phyloP scores from a whole-genome alignment of 2,888 invertebrate genomes.

The Drosophila diplacantha region DNA sequence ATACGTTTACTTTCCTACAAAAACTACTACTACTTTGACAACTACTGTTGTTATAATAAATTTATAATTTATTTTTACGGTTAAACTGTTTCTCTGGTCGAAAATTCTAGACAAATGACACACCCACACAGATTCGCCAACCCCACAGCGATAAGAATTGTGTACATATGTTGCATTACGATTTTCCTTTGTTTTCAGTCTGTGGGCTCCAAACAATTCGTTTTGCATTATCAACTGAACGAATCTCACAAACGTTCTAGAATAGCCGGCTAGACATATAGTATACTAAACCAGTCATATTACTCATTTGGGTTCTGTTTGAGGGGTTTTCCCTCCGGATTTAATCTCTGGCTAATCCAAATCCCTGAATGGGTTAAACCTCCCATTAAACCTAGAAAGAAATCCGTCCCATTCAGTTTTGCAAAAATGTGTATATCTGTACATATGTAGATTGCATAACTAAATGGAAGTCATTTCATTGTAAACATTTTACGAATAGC shows the following conservation, averaged over 20 bases:
- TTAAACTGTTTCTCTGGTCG: neutral
- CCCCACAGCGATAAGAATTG: conserved; percentile 8
- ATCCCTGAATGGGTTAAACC: neutral
- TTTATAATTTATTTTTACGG: neutral
- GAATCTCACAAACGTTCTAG: conserved; percentile 1
- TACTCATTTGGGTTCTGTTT: conserved; percentile 6
- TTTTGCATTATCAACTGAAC: neutral
- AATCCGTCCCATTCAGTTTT: neutral
- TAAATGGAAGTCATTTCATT: neutral
- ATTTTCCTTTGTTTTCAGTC: conserved; percentile 16
- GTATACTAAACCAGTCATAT: neutral
- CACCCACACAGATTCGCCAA: neutral
- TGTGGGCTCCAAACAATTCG: conserved; percentile 9
- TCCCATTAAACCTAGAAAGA: neutral
- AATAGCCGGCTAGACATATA: neutral
- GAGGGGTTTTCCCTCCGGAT: conserved; percentile 8
- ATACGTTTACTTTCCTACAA: neutral
- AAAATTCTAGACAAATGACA: neutral
- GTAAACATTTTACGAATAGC: neutral
- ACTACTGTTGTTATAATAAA: neutral
- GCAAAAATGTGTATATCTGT: neutral
- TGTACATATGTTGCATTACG: neutral
- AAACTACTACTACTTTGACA: too few relatives aligned
- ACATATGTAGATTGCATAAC: neutral
- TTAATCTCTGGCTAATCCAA: neutral